Evolutionary conservation across 2,113 vertebrate genomes (phyloP).

Genomic region (Toxotes jaculatrix): DNA sequence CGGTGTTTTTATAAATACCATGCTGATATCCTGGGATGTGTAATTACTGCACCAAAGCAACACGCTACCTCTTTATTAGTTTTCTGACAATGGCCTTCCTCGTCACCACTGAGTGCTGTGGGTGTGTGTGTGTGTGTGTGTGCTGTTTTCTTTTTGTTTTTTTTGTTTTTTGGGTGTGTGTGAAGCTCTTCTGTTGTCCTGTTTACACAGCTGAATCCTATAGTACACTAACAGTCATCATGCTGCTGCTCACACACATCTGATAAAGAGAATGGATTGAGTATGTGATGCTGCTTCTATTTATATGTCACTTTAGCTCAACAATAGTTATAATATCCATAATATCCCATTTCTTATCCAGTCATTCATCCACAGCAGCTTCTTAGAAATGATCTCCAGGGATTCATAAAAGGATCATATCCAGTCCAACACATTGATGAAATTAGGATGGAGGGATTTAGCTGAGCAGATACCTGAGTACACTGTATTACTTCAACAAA

Average conservation of each 20-base stretch:
- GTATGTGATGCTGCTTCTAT: constrained; percentile 33
- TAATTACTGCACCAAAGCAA: constrained; percentile 80
- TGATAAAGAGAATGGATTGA: constrained; percentile 10
- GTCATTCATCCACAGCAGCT: constrained; percentile 53
- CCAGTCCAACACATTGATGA: constrained; percentile 42
- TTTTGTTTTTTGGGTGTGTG: constrained; percentile 5
- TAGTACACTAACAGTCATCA: constrained; percentile 3
- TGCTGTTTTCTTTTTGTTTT: background rate
- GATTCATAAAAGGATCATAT: constrained; percentile 66
- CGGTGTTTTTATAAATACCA: constrained; percentile 78
- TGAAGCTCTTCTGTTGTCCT: constrained; percentile 42
- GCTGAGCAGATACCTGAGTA: constrained; percentile 29
- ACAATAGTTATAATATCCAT: constrained; percentile 46
- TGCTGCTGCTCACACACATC: constrained; percentile 19
- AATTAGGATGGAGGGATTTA: constrained; percentile 58
- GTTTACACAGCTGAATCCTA: constrained; percentile 61
- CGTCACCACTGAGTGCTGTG: constrained; percentile 29
- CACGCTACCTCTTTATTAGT: constrained; percentile 79
- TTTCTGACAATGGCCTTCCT: constrained; percentile 76
- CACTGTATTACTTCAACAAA: constrained; percentile 43
- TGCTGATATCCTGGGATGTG: constrained; percentile 76
- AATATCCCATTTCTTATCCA: constrained; percentile 51
- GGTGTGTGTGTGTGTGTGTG: constrained; percentile 29
- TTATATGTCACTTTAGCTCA: constrained; percentile 49
- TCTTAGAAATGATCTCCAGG: constrained; percentile 48